Evolutionary conservation across 1,140 invertebrate species (phyloP).

Genomic region (Caerostris darwini): DNA sequence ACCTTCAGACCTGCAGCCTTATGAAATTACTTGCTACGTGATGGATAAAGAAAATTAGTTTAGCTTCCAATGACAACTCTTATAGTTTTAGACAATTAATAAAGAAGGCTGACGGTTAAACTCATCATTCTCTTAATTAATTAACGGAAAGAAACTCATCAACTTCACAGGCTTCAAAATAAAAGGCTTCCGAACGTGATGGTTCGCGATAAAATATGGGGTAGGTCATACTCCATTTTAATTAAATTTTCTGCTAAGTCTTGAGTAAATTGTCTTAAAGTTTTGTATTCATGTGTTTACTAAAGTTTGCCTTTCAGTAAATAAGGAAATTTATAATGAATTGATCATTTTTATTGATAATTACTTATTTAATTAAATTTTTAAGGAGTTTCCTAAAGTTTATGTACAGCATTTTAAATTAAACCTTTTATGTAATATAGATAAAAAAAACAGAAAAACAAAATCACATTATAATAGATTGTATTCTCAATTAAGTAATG

Average conservation of each 20-base stretch:
- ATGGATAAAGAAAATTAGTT: conserved; percentile 20
- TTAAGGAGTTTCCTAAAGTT: too few species aligned
- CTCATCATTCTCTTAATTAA: conserved; percentile 37
- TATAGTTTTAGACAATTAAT: conserved; percentile 1
- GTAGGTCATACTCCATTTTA: neutral
- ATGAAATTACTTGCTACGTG: neutral
- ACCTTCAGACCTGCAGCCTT: neutral
- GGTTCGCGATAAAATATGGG: neutral
- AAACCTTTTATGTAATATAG: too few species aligned
- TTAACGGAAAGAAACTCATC: neutral
- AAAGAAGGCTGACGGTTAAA: neutral
- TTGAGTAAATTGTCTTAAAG: too few species aligned
- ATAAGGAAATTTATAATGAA: too few species aligned
- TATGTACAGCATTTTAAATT: too few species aligned
- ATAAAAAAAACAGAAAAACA: too few species aligned
- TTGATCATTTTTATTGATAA: too few species aligned
- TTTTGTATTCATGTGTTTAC: too few species aligned
- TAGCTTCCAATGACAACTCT: neutral
- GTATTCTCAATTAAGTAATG: too few species aligned
- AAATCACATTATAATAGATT: too few species aligned
- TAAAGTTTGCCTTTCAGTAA: too few species aligned
- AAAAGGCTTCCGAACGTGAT: neutral
- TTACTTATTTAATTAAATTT: too few species aligned
- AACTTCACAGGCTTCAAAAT: neutral
- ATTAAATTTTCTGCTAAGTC: neutral